phyloP scores from a whole-genome alignment of 2,797 vertebrate species.

The Nothura maculosa region DNA sequence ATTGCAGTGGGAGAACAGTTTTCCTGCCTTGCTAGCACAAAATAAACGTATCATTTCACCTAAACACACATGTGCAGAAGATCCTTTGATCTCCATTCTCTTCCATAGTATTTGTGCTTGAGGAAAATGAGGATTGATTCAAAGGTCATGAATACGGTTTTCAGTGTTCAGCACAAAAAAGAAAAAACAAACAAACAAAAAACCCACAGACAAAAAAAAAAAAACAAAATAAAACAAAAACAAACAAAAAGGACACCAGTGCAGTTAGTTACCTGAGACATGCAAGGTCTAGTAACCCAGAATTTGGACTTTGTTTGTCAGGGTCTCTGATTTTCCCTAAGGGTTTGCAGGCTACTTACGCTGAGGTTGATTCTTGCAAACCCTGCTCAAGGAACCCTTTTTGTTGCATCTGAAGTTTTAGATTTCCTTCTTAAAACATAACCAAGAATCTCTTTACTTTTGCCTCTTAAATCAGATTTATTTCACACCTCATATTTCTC shows the following conservation, averaged over 20 bases:
- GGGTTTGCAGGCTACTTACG: not conserved
- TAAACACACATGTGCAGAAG: constrained; percentile 43
- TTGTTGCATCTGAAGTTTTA: constrained; percentile 33
- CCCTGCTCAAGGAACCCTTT: not conserved
- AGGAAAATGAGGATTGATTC: not conserved
- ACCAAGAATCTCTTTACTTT: not conserved
- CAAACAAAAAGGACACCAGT: not conserved
- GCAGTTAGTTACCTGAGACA: constrained; percentile 46
- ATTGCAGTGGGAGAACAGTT: not conserved
- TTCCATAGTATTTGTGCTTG: not conserved
- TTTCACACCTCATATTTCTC: constrained; percentile 26
- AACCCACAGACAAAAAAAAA: no score
- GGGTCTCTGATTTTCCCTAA: constrained; percentile 43
- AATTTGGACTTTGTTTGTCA: constrained; percentile 43
- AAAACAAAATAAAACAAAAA: not conserved
- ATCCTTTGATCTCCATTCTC: constrained; percentile 54
- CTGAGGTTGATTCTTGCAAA: constrained; percentile 17
- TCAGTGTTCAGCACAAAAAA: not conserved
- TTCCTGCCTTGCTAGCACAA: not conserved
- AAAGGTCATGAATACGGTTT: not conserved
- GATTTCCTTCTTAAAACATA: not conserved
- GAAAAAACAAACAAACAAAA: no score
- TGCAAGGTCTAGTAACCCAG: not conserved
- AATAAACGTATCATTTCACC: constrained; percentile 25
- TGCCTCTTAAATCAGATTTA: not conserved